phyloP scores from a whole-genome alignment of 2,888 invertebrate genomes.

The Parelbella ahira region DNA sequence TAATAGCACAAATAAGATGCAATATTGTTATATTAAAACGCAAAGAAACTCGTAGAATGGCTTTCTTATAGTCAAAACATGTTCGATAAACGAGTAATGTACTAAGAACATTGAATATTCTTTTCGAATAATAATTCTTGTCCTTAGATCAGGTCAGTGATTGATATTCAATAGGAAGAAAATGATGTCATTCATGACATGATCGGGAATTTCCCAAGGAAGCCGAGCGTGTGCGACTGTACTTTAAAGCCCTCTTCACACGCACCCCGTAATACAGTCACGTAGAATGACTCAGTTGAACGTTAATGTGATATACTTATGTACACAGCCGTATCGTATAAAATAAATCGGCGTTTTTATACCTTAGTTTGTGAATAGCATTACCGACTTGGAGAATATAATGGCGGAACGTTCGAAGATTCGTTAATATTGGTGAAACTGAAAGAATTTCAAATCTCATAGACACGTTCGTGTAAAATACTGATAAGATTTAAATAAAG shows the following conservation, averaged over 20 bases:
- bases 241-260: constrained; percentile 50
- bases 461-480: too few species aligned
- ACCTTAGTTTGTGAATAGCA: constrained; percentile 1
- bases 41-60: too few species aligned
- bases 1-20: too few species aligned
- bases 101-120: too few species aligned
- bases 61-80: too few species aligned
- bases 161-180: constrained; percentile 15
- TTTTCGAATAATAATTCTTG: constrained; percentile 7
- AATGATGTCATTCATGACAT: constrained; percentile 40
- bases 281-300: constrained; percentile 50
- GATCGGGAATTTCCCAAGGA: constrained; percentile 49
- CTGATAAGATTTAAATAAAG: too few species aligned
- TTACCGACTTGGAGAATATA: too few species aligned
- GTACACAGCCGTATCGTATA: background rate
- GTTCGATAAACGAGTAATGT: too few species aligned
- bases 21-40: too few species aligned
- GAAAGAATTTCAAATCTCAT: too few species aligned
- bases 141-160: background rate
- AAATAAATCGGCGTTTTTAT: background rate
- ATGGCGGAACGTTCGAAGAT: too few species aligned
- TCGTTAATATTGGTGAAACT: too few species aligned
- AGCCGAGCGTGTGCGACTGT: constrained; percentile 54
- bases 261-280: constrained; percentile 59
- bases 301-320: constrained; percentile 1